Conservation (phyloP, 2,797 vertebrate genomes). For the Leptoclinus maculatus region DNA sequence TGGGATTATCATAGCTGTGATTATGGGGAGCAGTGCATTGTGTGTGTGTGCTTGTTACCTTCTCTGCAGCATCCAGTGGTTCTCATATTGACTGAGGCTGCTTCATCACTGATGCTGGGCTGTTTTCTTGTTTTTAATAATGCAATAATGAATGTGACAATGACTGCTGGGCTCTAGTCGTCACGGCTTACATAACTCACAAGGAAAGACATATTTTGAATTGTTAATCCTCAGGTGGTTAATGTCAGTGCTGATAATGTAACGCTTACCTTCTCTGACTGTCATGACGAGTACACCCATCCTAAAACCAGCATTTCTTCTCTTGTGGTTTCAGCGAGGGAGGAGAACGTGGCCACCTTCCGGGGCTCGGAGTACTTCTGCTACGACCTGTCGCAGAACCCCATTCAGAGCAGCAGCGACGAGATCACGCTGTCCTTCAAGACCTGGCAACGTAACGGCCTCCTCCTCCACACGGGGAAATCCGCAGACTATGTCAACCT, state of each 20-base stretch:
- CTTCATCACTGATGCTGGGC: conserved; percentile 36
- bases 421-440: conserved; percentile 99
- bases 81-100: conserved; percentile 51
- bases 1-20: conserved; percentile 71
- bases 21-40: conserved; percentile 58
- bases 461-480: conserved; percentile 98
- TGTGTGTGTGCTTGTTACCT: conserved; percentile 44
- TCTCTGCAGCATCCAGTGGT: conserved; percentile 11
- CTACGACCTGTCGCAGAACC: conserved; percentile 98
- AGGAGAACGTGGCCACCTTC: conserved; percentile 98
- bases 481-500: conserved; percentile 98
- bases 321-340: conserved; percentile 85
- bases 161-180: not conserved
- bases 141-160: conserved; percentile 4
- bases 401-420: conserved; percentile 98
- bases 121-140: conserved; percentile 31
- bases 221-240: not conserved
- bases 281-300: no score
- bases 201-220: not conserved
- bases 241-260: not conserved
- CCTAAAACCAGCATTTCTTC: not conserved
- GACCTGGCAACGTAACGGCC: conserved; percentile 97
- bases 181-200: not conserved
- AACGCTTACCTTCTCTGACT: not conserved
- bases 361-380: conserved; percentile 97